These are phyloP conservation scores for Holacanthus passer DNA, from an alignment of 2,113 vertebrate genomes.

Conservation along the genomic window DNA sequence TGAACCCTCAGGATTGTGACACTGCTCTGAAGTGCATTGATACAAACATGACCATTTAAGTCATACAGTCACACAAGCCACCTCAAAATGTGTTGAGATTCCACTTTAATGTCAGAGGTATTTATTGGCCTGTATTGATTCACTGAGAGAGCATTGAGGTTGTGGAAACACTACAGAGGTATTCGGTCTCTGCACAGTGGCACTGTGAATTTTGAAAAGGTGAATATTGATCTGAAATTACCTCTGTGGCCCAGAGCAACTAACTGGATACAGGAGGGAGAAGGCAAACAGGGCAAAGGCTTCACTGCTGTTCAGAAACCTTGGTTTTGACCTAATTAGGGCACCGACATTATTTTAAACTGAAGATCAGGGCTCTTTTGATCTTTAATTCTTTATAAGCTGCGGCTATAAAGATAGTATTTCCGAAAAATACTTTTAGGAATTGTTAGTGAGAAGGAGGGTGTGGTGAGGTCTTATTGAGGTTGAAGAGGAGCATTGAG, in stretches of 20 bases:
- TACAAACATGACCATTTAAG: constrained; percentile 18
- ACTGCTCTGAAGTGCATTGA: not conserved
- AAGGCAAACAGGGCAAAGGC: not conserved
- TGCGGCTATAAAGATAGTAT: not conserved
- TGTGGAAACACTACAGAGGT: not conserved
- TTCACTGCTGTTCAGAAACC: constrained; percentile 17
- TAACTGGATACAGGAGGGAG: constrained; percentile 11
- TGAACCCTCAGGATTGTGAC: not conserved
- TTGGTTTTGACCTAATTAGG: constrained; percentile 42
- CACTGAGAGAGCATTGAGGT: constrained; percentile 14
- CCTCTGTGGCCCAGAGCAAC: constrained; percentile 9
- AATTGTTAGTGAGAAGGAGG: not conserved
- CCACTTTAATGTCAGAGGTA: constrained; percentile 23
- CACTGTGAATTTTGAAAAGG: constrained; percentile 55
- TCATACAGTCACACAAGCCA: constrained; percentile 4
- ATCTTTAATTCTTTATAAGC: constrained; percentile 25
- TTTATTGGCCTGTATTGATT: constrained; percentile 48
- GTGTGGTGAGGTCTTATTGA: not conserved
- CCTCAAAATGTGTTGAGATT: constrained; percentile 1
- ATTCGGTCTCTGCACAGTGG: not conserved
- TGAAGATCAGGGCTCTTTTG: constrained; percentile 39
- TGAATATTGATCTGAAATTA: constrained; percentile 54
- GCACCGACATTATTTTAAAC: constrained; percentile 19
- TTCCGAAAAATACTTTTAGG: not conserved
- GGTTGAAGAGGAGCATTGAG: constrained; percentile 4